Conservation (phyloP, 2,113 vertebrate genomes). For the Hassar affinis region DNA sequence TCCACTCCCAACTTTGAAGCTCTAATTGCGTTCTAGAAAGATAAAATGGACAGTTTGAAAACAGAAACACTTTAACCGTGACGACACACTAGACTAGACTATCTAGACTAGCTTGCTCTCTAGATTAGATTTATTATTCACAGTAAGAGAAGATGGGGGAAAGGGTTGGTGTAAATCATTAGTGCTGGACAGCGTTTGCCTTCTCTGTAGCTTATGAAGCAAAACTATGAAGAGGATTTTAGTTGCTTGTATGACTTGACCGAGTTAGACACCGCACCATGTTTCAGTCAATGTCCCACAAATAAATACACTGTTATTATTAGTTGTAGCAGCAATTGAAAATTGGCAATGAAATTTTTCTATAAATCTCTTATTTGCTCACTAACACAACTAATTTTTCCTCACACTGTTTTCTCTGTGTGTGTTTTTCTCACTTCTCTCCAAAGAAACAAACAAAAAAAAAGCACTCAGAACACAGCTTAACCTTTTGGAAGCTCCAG, state of each 20-base stretch:
- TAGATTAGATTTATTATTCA: not conserved
- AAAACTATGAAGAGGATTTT: not conserved
- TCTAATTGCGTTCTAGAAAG: constrained; percentile 7
- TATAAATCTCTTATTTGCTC: not conserved
- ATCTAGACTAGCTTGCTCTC: not conserved
- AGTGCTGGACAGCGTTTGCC: not conserved
- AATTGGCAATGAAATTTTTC: not conserved
- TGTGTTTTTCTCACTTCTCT: too few relatives aligned
- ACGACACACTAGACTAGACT: not conserved
- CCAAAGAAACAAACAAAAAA: not conserved
- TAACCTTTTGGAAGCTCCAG: too few relatives aligned
- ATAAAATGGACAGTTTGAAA: not conserved
- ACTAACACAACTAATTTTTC: not conserved
- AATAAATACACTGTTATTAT: not conserved
- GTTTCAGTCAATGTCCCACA: not conserved
- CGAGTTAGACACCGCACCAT: not conserved
- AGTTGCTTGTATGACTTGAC: not conserved
- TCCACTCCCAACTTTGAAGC: constrained; percentile 33
- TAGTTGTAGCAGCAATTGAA: not conserved
- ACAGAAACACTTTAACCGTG: not conserved
- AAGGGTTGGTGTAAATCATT: not conserved
- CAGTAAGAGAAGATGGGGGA: not conserved
- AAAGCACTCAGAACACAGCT: too few relatives aligned
- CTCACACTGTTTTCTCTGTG: not conserved
- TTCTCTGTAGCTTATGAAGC: too few relatives aligned